Conservation (phyloP, 2,797 vertebrate species). For the Bradypodion ventrale region DNA sequence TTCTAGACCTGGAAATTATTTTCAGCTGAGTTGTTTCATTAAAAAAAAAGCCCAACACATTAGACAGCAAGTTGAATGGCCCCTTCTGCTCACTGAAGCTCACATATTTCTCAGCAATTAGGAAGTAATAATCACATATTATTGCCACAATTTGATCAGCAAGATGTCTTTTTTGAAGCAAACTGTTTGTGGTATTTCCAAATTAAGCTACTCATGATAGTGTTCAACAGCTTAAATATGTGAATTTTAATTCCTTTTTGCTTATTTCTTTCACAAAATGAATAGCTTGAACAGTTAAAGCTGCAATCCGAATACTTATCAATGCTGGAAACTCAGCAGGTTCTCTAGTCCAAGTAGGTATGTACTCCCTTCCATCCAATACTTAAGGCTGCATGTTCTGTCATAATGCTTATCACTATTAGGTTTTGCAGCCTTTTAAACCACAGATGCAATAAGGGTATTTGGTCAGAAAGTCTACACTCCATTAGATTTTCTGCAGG, state of each 20-base stretch:
- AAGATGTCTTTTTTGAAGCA: constrained; percentile 19
- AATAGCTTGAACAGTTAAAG: background rate
- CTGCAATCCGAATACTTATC: background rate
- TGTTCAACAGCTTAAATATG: constrained; percentile 12
- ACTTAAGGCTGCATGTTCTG: background rate
- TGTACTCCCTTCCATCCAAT: background rate
- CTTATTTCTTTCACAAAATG: background rate
- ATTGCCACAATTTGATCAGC: constrained; percentile 22
- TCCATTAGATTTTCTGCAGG: background rate
- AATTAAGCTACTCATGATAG: constrained; percentile 5
- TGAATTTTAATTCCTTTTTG: background rate
- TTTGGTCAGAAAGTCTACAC: background rate
- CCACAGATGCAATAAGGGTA: background rate
- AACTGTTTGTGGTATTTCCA: constrained; percentile 15
- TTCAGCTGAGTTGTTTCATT: background rate
- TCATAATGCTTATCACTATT: too few relatives aligned
- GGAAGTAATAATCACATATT: constrained; percentile 31
- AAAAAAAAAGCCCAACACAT: background rate
- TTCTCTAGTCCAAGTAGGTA: background rate
- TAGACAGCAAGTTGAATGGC: constrained; percentile 25
- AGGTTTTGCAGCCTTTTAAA: background rate
- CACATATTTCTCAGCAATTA: constrained; percentile 12
- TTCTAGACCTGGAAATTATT: background rate
- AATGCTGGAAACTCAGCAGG: background rate
- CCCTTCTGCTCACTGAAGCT: constrained; percentile 14